A percentile compares a stretch with the other conserved stretches of the same genome.
phyloP scores from a whole-genome alignment of 2,797 vertebrate species.

The Helostoma temminkii region DNA sequence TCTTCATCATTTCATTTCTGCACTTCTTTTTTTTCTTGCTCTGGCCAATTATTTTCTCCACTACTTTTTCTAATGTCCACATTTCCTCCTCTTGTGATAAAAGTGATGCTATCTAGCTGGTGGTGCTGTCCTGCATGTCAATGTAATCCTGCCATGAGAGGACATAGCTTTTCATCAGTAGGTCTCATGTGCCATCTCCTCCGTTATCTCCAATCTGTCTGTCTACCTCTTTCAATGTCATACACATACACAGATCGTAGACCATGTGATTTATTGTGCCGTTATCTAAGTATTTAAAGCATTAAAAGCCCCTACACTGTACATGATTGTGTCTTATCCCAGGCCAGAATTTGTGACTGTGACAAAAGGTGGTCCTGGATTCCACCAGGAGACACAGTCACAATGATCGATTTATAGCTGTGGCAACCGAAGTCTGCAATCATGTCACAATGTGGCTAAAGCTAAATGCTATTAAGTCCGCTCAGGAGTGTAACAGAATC shows the following conservation, averaged over 20 bases:
- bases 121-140: constrained; percentile 72
- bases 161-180: constrained; percentile 58
- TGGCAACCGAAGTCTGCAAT: no score
- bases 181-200: constrained; percentile 22
- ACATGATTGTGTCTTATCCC: neutral
- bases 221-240: neutral
- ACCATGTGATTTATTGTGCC: constrained; percentile 1
- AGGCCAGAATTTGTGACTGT: no score
- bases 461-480: no score
- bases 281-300: constrained; percentile 12
- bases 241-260: constrained; percentile 4
- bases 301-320: neutral
- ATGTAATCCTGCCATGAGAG: constrained; percentile 56
- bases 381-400: no score
- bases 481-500: no score
- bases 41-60: constrained; percentile 49
- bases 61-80: constrained; percentile 57
- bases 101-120: constrained; percentile 68
- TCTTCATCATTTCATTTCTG: constrained; percentile 48
- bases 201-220: constrained; percentile 8
- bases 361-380: no score
- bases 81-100: constrained; percentile 62
- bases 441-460: no score
- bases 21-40: constrained; percentile 36
- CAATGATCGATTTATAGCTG: no score